Conservation (phyloP, 2,888 invertebrate genomes). For the Epistrophella euchroma region DNA sequence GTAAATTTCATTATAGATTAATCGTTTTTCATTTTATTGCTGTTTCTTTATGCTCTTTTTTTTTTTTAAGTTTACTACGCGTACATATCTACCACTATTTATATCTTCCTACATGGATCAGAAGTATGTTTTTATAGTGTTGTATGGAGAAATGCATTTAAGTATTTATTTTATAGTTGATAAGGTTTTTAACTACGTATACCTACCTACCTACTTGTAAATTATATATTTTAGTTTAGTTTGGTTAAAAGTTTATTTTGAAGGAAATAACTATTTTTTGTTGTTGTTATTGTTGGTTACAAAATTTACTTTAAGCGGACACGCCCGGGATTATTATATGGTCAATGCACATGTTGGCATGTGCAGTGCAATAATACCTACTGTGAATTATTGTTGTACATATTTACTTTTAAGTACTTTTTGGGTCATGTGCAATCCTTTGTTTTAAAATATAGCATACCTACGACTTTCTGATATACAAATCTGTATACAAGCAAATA, state of each 20-base stretch:
- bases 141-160: not conserved
- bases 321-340: constrained; percentile 26
- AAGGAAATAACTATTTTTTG: not conserved
- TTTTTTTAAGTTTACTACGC: not conserved
- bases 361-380: constrained; percentile 5
- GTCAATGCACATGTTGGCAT: constrained; percentile 32
- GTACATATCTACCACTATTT: no score
- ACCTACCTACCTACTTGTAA: no score
- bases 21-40: constrained; percentile 42
- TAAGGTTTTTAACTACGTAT: not conserved
- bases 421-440: constrained; percentile 1
- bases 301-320: not conserved
- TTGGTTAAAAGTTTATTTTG: not conserved
- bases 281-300: not conserved
- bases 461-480: no score
- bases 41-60: constrained; percentile 1
- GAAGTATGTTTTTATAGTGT: not conserved
- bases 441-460: not conserved
- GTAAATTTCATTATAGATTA: constrained; percentile 44
- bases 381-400: not conserved
- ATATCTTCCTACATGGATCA: not conserved
- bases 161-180: constrained; percentile 1
- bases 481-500: no score
- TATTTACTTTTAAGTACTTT: not conserved
- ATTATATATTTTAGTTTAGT: not conserved